phyloP scores from a whole-genome alignment of 2,113 vertebrate species.

The Colinus virginianus region DNA sequence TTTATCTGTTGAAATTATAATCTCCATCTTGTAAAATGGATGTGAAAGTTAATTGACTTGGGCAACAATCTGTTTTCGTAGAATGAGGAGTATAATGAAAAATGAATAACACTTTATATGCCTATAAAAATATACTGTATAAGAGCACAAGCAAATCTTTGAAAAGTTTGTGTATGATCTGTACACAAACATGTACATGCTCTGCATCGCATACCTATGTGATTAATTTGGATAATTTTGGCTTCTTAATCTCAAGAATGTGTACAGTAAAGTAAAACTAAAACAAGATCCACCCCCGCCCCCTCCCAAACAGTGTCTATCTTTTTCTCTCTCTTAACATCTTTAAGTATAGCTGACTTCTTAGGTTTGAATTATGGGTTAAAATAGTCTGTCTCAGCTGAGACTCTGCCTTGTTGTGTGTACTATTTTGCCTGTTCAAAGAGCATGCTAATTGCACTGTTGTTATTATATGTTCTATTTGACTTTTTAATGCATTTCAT shows the following conservation, averaged over 20 bases:
- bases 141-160: neutral
- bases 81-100: neutral
- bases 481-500: neutral
- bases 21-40: conserved; percentile 19
- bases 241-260: neutral
- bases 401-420: neutral
- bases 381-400: neutral
- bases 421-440: neutral
- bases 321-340: too few species aligned
- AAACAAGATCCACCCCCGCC: fast-evolving
- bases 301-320: fast-evolving
- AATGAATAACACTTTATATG: neutral
- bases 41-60: conserved; percentile 23
- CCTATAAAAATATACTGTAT: neutral
- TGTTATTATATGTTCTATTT: neutral
- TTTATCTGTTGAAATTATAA: conserved; percentile 20
- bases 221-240: neutral
- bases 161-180: neutral
- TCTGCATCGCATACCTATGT: neutral
- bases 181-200: fast-evolving
- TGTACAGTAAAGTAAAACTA: neutral
- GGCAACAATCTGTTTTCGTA: neutral
- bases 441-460: neutral
- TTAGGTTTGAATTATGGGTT: neutral
- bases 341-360: neutral